Evolutionary conservation across 2,113 vertebrate species (phyloP).

Genomic region (Caranx melampygus): DNA sequence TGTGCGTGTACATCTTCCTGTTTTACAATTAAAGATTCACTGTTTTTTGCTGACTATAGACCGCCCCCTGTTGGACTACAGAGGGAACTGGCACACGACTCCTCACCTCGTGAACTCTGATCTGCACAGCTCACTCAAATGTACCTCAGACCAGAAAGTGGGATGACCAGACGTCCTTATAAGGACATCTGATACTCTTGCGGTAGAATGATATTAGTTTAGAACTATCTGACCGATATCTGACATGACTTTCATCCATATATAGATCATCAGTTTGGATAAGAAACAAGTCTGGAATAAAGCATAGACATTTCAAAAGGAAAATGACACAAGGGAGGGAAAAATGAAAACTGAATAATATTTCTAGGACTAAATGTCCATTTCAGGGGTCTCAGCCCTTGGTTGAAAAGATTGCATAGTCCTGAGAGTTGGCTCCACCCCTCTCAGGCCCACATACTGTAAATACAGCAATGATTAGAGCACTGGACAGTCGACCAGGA

Average conservation of each 20-base stretch:
- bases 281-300: not conserved
- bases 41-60: slow-evolving; percentile 56
- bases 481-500: slow-evolving; percentile 34
- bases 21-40: slow-evolving; percentile 54
- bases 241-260: slow-evolving; percentile 26
- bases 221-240: slow-evolving; percentile 26
- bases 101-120: slow-evolving; percentile 9
- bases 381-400: slow-evolving; percentile 52
- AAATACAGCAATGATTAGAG: slow-evolving; percentile 37
- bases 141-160: slow-evolving; percentile 13
- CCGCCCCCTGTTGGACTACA: slow-evolving; percentile 57
- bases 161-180: slow-evolving; percentile 12
- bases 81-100: slow-evolving; percentile 23
- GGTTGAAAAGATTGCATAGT: slow-evolving; percentile 68
- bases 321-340: not conserved
- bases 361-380: not conserved
- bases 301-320: not conserved
- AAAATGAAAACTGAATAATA: not conserved
- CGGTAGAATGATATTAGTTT: not conserved
- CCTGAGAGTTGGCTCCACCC: slow-evolving; percentile 45
- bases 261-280: slow-evolving; percentile 21
- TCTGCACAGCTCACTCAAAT: slow-evolving; percentile 10
- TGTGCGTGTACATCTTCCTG: slow-evolving; percentile 14
- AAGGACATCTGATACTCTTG: slow-evolving; percentile 21
- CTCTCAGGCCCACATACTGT: slow-evolving; percentile 50